Percentiles rank a stretch among this genome's conserved stretches.
These are phyloP conservation scores for Drosophila aff. DNA, from an alignment of 1,140 invertebrate species.

Conservation along the genomic window DNA sequence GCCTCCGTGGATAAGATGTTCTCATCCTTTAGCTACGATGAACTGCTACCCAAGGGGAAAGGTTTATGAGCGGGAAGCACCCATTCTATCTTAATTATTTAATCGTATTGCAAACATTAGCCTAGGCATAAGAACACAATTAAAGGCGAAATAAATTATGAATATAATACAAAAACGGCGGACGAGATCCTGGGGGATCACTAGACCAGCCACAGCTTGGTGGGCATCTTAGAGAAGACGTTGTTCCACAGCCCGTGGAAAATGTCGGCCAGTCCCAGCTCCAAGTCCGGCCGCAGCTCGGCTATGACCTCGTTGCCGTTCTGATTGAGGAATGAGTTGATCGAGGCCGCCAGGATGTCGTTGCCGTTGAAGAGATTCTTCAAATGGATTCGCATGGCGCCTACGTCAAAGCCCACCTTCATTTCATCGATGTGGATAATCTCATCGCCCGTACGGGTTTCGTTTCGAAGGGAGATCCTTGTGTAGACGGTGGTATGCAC, in stretches of 20 bases:
- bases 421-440: slow-evolving; percentile 86
- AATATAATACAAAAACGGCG: slow-evolving; percentile 34
- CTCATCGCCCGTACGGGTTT: slow-evolving; percentile 82
- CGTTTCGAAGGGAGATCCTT: slow-evolving; percentile 85
- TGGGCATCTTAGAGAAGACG: slow-evolving; percentile 91
- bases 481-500: slow-evolving; percentile 86
- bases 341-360: slow-evolving; percentile 85
- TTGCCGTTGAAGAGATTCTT: slow-evolving; percentile 87
- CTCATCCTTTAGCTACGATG: slow-evolving; percentile 73
- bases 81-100: slow-evolving; percentile 41
- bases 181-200: neutral
- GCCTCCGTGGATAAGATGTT: slow-evolving; percentile 87
- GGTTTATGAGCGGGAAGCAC: neutral
- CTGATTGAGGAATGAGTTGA: slow-evolving; percentile 90
- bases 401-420: slow-evolving; percentile 87
- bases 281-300: slow-evolving; percentile 92
- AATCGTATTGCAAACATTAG: slow-evolving; percentile 44
- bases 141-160: slow-evolving; percentile 66
- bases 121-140: slow-evolving; percentile 39
- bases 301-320: slow-evolving; percentile 93
- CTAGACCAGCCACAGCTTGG: slow-evolving; percentile 90
- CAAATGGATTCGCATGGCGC: slow-evolving; percentile 86
- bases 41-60: slow-evolving; percentile 58
- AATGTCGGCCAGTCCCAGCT: slow-evolving; percentile 90
- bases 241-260: slow-evolving; percentile 91